phyloP scores from a whole-genome alignment of 2,797 vertebrate species.

The Limosa lapponica region DNA sequence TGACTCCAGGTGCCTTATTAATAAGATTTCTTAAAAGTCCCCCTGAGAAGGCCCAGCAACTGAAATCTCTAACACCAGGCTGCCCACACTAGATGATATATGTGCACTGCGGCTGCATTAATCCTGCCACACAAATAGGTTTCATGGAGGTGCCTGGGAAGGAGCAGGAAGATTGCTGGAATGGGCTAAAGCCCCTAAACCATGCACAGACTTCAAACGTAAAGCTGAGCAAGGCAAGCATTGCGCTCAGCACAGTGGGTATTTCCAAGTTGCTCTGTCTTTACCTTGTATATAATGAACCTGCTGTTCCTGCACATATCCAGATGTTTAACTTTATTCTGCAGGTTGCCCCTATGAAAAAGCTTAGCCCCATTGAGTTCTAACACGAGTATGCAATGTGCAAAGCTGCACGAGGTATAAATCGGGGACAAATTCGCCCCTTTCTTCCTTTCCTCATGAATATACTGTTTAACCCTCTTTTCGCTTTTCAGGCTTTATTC shows the following conservation, averaged over 20 bases:
- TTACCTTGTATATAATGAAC: background rate
- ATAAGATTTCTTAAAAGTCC: background rate
- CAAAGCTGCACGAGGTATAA: background rate
- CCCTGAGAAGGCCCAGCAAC: background rate
- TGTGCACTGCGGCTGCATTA: background rate
- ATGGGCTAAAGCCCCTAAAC: background rate
- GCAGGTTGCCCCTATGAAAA: background rate
- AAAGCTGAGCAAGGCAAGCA: background rate
- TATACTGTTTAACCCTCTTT: background rate
- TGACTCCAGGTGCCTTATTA: background rate
- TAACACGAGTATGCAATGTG: background rate
- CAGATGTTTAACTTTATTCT: background rate
- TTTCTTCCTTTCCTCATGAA: background rate
- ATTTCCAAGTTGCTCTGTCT: background rate
- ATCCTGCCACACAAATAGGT: background rate
- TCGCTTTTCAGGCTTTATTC: background rate
- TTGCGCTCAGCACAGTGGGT: background rate
- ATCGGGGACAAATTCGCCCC: background rate
- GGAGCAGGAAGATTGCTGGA: background rate
- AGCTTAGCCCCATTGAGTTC: background rate
- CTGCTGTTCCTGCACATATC: background rate
- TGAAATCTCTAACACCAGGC: background rate
- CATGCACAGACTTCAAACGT: accelerated
- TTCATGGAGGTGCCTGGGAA: background rate
- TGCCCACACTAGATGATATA: background rate